Percentiles rank a stretch among this genome's conserved stretches.
These are phyloP conservation scores for Caenorhabditis wallacei DNA, from an alignment of 2,888 invertebrate genomes.

Conservation along the genomic window DNA sequence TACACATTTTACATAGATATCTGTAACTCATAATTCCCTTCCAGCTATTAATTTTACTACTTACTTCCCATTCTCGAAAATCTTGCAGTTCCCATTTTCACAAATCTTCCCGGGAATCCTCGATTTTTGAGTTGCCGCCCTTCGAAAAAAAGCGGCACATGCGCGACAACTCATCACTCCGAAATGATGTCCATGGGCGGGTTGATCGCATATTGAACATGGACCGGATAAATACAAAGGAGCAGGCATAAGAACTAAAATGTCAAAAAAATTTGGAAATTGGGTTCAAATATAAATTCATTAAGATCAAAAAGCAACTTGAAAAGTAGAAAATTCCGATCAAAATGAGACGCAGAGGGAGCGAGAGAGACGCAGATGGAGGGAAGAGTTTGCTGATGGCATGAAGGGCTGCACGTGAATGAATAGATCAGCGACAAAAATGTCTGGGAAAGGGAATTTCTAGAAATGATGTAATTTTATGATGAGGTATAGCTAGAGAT, in stretches of 20 bases:
- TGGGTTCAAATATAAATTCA: background rate
- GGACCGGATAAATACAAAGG: slow-evolving; percentile 18
- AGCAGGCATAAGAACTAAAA: slow-evolving; percentile 5
- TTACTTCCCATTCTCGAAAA: slow-evolving; percentile 15
- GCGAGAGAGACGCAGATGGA: background rate
- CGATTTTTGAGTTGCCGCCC: slow-evolving; percentile 2
- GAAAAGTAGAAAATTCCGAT: background rate
- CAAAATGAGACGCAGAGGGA: background rate
- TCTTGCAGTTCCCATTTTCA: slow-evolving; percentile 2
- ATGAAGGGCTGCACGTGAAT: background rate
- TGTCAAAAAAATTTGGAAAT: too few species aligned
- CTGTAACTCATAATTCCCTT: background rate
- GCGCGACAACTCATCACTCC: slow-evolving; percentile 65
- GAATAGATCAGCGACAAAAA: slow-evolving; percentile 6
- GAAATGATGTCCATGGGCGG: slow-evolving; percentile 60
- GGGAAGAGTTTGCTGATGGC: background rate
- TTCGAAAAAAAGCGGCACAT: slow-evolving; percentile 66
- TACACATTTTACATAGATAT: slow-evolving; percentile 16
- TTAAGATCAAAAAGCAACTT: slow-evolving; percentile 3
- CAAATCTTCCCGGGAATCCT: background rate
- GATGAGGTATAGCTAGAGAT: background rate
- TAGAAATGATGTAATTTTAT: background rate
- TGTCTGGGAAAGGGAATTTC: background rate
- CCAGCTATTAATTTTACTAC: background rate
- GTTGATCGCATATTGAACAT: slow-evolving; percentile 57